These are phyloP conservation scores for Lithophane semibrunnea DNA, from an alignment of 2,888 invertebrate species.

Conservation along the genomic window DNA sequence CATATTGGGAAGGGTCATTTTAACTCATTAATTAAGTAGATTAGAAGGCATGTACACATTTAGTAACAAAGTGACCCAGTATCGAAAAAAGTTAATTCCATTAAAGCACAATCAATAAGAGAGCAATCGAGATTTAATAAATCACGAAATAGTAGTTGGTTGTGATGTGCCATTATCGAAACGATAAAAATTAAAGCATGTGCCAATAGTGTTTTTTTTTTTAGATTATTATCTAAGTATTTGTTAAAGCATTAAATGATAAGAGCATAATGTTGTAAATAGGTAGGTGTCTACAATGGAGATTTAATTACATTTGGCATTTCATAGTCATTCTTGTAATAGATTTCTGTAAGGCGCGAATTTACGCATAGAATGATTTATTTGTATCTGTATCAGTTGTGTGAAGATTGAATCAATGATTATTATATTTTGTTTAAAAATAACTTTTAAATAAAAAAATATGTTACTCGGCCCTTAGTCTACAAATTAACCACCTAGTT, in stretches of 20 bases:
- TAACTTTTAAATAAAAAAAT: conserved; percentile 14
- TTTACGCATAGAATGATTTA: background rate
- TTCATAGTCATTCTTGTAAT: conserved; percentile 29
- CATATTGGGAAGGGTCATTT: background rate
- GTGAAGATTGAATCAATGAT: conserved; percentile 10
- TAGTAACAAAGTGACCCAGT: conserved; percentile 41
- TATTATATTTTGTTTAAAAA: conserved; percentile 18
- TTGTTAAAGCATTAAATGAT: conserved; percentile 34
- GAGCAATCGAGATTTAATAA: conserved; percentile 46
- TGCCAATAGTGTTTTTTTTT: conserved; percentile 16
- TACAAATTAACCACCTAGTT: conserved; percentile 57
- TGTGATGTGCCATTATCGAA: conserved; percentile 11
- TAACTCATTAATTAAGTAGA: conserved; percentile 18
- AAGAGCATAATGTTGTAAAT: conserved; percentile 17
- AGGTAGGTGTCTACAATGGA: conserved; percentile 18
- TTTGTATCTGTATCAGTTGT: conserved; percentile 2
- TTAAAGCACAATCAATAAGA: conserved; percentile 28
- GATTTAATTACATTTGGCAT: conserved; percentile 52
- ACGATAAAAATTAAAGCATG: conserved; percentile 23
- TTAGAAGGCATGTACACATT: conserved; percentile 30
- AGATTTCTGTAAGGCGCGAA: conserved; percentile 4
- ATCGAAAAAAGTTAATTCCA: conserved; percentile 21
- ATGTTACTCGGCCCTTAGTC: conserved; percentile 52
- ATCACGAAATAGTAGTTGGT: conserved; percentile 15
- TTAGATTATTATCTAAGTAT: conserved; percentile 27